Evolutionary conservation across 2,113 vertebrate genomes (phyloP), one percentile per base, ranked within the genome.

Genomic region (Hydrolagus affinis): DNA sequence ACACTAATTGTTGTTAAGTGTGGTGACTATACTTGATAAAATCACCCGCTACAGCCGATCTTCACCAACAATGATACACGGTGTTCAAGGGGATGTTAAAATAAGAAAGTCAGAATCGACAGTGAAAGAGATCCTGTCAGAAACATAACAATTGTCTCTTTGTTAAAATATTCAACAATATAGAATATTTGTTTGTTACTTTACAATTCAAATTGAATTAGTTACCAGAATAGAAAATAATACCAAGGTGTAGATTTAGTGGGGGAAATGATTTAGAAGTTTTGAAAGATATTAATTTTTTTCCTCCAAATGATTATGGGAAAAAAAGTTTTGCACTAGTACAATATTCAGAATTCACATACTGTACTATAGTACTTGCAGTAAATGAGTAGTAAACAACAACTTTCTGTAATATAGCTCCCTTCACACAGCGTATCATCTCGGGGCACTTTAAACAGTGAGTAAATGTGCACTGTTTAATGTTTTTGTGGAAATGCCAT

Each of bases 171-270:
- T 66, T 19, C 25, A 64, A 83, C 77, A 66, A 23, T 64, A 25
- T 83, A 30, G 8, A 64, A 66, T 17, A 28, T 12, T 12, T 28
- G 59, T 66, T 83, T 68, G 28, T 83, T 8, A 83, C 62, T 10
- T 75, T 83, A 14, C 30, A 14, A 66, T 83, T 25, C 8, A 83
- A 17, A 10, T 32, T 66, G 62, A 15, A 32, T 66, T 19, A 23
- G 17, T 78, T 80, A 28, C 59, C 59, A 80, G 77, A n/a, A 64
- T 62, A 32, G 23, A 83, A 83, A 83, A 83, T 83, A 66, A 83
- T 83, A 62, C 28, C 60, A 66, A 66, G 77, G 64, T 66, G 25
- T 30, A 14, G 3, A 30, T 64, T 30, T 17, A 83, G 3, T 64
- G 14, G 28, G 32, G 32, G 17, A 60, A 60, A 32, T 30, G 23